Base-by-base conservation (phyloP, 2,113 vertebrate species). In the Oreotrochilus melanogaster region DNA sequence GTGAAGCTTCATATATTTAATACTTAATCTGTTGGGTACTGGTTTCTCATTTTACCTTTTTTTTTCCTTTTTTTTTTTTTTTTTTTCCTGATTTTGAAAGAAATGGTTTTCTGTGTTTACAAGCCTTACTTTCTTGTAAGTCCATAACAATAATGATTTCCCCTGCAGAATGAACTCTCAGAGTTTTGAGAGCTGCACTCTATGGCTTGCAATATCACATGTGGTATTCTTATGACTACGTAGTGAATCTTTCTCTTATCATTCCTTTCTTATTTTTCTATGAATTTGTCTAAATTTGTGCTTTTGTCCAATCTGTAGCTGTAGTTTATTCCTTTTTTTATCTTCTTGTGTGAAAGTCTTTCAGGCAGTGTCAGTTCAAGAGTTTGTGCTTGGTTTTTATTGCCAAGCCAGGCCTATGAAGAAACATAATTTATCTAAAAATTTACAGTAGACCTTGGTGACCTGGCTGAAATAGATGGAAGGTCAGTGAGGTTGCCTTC, bases 41-140 rank as follows among this genome's bases (percentile, higher is more conserved):
- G 30, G n/a, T 35, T 90, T 88, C 39, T 61, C 95, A 71, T 53
- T 95, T 94, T 78, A 25, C 18, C 21, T 35, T 90, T 84, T 21
- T 54, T 30, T 39, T 39, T 39, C 12, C 10, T 37, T 37, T 37
- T 37, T 37, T 39, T 39, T 39, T 39, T 39, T 39, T 39, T 39
- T 39, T 39, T 39, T 39, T 39, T 39, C 39, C 42, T 85, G 13
- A 54, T 85, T 86, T 69, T 39, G 69, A 73, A 78, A 81, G 31
- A 67, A 86, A 39, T 66, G 4, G 6, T 81, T 37, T 91, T 84
- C 33, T 30, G 3, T 15, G 31, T 94, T 92, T 79, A 93, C 31
- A 85, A 92, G 33, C 6, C 58, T 67, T 71, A 58, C n/a, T 65
- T 79, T 81, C 31, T 80, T 5, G 2, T 50, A 95, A 67, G 14